A percentile compares a stretch with the other conserved stretches of the same genome.
Conservation (phyloP, 2,113 vertebrate genomes). For the Phyllopteryx taeniolatus region DNA sequence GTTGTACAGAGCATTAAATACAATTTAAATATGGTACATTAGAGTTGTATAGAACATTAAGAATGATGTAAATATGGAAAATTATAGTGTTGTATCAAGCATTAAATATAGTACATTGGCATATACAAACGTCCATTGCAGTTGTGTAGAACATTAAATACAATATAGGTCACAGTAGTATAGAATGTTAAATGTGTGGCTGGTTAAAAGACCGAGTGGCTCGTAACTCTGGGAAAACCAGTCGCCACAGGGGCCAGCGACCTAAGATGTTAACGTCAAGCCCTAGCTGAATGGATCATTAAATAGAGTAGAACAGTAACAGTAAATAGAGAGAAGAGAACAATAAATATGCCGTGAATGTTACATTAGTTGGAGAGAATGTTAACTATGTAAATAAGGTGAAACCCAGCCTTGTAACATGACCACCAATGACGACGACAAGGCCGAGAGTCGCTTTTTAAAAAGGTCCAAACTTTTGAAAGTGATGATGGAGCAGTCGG, state of each 20-base stretch:
- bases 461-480: conserved; percentile 50
- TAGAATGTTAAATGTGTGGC: too few species aligned
- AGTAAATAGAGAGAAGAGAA: not conserved
- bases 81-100: not conserved
- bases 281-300: not conserved
- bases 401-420: not conserved
- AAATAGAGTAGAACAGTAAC: not conserved
- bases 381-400: not conserved
- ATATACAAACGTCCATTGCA: too few species aligned
- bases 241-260: too few species aligned
- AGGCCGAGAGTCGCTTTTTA: conserved; percentile 33
- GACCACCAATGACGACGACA: conserved; percentile 27
- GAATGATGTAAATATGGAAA: not conserved
- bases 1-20: not conserved
- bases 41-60: not conserved
- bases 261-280: too few species aligned
- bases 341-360: too few species aligned
- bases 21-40: not conserved
- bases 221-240: too few species aligned
- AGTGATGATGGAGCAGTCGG: conserved; percentile 65
- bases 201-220: too few species aligned
- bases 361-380: not conserved
- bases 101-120: not conserved
- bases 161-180: too few species aligned
- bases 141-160: too few species aligned